Evolutionary conservation across 2,888 invertebrate genomes (phyloP).

Genomic region (Sphaeridia pumilis): DNA sequence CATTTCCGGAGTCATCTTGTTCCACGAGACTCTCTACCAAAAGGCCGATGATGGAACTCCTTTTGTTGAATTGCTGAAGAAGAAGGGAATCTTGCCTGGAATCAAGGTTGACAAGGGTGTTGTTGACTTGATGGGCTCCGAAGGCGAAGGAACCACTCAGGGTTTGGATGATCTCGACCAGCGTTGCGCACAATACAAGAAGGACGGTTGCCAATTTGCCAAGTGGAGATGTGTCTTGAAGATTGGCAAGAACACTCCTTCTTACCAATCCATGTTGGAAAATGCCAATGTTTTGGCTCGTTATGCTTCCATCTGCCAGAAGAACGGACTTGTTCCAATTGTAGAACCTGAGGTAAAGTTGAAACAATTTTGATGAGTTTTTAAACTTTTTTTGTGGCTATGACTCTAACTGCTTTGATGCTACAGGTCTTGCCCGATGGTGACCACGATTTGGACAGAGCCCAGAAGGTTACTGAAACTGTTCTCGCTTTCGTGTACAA

Average conservation of each 20-base stretch:
- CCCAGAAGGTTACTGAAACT: conserved; percentile 88
- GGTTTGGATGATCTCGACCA: conserved; percentile 85
- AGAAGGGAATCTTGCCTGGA: conserved; percentile 84
- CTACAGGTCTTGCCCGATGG: conserved; percentile 85
- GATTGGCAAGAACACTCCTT: conserved; percentile 79
- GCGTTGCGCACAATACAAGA: conserved; percentile 92
- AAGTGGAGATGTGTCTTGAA: conserved; percentile 97
- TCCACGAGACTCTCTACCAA: conserved; percentile 97
- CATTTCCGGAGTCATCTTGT: conserved; percentile 94
- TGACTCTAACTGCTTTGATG: too few species aligned
- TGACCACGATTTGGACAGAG: conserved; percentile 82
- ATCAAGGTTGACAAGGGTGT: conserved; percentile 97
- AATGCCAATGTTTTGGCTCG: conserved; percentile 94
- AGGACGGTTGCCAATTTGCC: conserved; percentile 92
- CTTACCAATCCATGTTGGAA: conserved; percentile 78
- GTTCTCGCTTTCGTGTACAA: conserved; percentile 92
- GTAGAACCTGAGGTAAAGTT: conserved; percentile 82
- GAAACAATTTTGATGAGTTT: too few species aligned
- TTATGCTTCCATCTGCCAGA: conserved; percentile 91
- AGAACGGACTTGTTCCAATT: conserved; percentile 94
- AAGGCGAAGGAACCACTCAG: conserved; percentile 83
- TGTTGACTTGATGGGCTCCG: conserved; percentile 82
- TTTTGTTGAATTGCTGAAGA: conserved; percentile 69
- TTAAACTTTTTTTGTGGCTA: too few species aligned
- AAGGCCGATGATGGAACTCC: conserved; percentile 78